Evolutionary conservation across 1,140 invertebrate genomes (phyloP).

Genomic region (Cherax quadricarinatus): DNA sequence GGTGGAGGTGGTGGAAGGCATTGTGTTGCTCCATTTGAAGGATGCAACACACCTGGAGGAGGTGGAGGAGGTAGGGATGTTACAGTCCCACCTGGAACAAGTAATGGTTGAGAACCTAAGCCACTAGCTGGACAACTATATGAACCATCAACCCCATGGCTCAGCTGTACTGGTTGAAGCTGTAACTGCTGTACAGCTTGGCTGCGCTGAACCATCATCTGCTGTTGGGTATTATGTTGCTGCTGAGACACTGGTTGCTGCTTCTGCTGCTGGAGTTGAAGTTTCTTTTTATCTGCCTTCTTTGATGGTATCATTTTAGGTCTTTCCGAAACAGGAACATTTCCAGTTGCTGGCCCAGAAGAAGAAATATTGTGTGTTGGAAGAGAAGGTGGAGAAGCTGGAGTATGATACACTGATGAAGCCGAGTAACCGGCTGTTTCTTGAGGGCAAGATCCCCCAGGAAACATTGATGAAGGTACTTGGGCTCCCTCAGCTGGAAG

Average conservation of each 20-base stretch:
- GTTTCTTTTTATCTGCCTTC: slow-evolving; percentile 74
- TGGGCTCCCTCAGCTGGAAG: slow-evolving; percentile 69
- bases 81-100: slow-evolving; percentile 63
- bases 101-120: slow-evolving; percentile 52
- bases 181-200: slow-evolving; percentile 70
- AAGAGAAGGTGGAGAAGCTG: slow-evolving; percentile 62
- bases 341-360: slow-evolving; percentile 68
- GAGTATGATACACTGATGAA: slow-evolving; percentile 62
- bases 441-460: slow-evolving; percentile 59
- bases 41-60: slow-evolving; percentile 61
- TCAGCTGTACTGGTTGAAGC: slow-evolving; percentile 64
- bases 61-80: slow-evolving; percentile 63
- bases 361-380: slow-evolving; percentile 62
- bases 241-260: slow-evolving; percentile 65
- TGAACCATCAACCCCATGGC: slow-evolving; percentile 59
- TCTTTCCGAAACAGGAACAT: slow-evolving; percentile 73
- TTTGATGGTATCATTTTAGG: slow-evolving; percentile 72
- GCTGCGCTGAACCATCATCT: slow-evolving; percentile 54
- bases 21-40: slow-evolving; percentile 52
- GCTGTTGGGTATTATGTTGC: slow-evolving; percentile 41
- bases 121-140: slow-evolving; percentile 67
- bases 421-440: slow-evolving; percentile 54
- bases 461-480: slow-evolving; percentile 64
- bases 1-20: slow-evolving; percentile 67
- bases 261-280: slow-evolving; percentile 74